Base-by-base conservation (phyloP, 2,888 invertebrate species). In the Monochamus alternatus region DNA sequence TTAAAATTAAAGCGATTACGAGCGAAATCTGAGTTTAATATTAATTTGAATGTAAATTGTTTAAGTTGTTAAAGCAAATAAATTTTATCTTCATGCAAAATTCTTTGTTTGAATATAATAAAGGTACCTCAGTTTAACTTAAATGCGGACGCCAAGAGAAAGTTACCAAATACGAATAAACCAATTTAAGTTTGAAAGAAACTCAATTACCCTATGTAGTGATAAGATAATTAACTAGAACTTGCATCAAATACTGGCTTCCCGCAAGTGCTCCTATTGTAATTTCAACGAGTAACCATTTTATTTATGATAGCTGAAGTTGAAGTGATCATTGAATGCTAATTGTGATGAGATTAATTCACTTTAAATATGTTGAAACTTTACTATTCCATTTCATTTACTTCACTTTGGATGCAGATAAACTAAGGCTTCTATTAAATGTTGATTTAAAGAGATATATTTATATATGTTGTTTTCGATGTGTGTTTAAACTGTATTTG, bases 161-260 rank as follows among this genome's bases (percentile, higher is more conserved):
- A 86, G 85, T 86, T 86, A 83, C 85, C 84, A 85, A 87, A 86
- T 86, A 85, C 84, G 86, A 87, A 87, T 87, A 86, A 87, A 87
- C 85, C 87, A 87, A 87, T 87, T 87, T 87, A 87, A 87, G 85
- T 87, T 87, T 85, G 86, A 86, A 87, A 87, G 87, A 87, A 87
- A 87, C 87, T 87, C 87, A 86, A 87, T 87, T 87, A 87, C 84
- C 84, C 85, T 84, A 84, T 85, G 84, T 85, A 86, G 85, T 85
- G 85, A 86, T 86, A 85, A 86, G 85, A 86, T 86, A 86, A 86
- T 86, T 86, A 86, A 86, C 84, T 82, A 78, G 81, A 84, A 83
- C 79, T 84, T 82, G 76, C 79, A 80, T 77, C 75, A 80, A 80
- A 76, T 69, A 73, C 68, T 7, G 38, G 58, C 66, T 75, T 75